phyloP scores from a whole-genome alignment of 2,888 invertebrate species.

The Plagodis dolabraria region DNA sequence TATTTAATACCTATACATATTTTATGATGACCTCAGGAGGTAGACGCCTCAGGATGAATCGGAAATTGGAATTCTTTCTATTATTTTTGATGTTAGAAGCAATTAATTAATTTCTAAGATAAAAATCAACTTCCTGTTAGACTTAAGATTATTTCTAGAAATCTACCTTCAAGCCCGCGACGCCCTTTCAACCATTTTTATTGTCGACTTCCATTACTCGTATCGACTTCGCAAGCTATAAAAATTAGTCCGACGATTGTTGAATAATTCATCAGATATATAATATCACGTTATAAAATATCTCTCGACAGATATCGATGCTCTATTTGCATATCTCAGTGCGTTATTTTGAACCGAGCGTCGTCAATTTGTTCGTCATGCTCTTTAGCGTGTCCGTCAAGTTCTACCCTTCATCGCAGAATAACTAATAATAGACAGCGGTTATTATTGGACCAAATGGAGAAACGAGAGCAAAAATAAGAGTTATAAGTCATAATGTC shows the following conservation, averaged over 20 bases:
- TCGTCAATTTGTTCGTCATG: conserved; percentile 43
- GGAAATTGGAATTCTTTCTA: too few species aligned
- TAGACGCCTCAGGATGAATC: too few species aligned
- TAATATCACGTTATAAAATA: conserved; percentile 40
- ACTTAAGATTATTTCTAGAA: not conserved
- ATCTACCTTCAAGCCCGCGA: conserved; percentile 5
- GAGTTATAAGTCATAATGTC: too few species aligned
- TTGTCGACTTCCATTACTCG: conserved; percentile 43
- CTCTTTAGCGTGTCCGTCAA: conserved; percentile 31
- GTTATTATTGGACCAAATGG: not conserved
- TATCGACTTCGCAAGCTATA: conserved; percentile 52
- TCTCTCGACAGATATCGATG: conserved; percentile 45
- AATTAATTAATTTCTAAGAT: too few species aligned
- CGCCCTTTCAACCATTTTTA: conserved; percentile 33
- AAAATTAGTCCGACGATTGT: conserved; percentile 58
- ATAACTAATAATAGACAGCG: too few species aligned
- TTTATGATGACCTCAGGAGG: too few species aligned
- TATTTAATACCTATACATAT: too few species aligned
- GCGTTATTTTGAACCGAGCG: conserved; percentile 47
- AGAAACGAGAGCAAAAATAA: too few species aligned
- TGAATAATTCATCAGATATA: conserved; percentile 74
- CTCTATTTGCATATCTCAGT: conserved; percentile 70
- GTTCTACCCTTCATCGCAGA: not conserved
- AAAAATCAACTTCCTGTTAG: too few species aligned
- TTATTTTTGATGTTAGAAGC: too few species aligned